phyloP scores from a whole-genome alignment of 1,140 invertebrate species.

The Amphibalanus amphitrite region DNA sequence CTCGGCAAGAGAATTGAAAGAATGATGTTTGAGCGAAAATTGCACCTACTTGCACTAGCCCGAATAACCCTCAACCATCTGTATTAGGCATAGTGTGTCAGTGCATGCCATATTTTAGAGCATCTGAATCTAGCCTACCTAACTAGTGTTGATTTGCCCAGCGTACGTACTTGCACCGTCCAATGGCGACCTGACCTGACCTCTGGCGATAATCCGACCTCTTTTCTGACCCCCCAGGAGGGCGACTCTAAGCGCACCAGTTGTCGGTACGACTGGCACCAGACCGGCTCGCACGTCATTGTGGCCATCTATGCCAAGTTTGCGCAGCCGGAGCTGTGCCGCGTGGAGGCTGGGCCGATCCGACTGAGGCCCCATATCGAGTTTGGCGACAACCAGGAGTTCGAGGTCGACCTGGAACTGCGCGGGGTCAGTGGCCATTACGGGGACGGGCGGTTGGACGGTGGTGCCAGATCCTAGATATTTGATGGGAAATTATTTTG shows the following conservation, averaged over 20 bases:
- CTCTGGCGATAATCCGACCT: too few species aligned
- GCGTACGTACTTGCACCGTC: too few species aligned
- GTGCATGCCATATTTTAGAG: too few species aligned
- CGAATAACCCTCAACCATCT: too few species aligned
- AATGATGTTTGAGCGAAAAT: too few species aligned
- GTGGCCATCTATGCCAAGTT: constrained; percentile 81
- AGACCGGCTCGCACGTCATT: constrained; percentile 61
- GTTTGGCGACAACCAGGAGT: constrained; percentile 58
- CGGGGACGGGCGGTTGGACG: neutral
- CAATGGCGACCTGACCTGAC: too few species aligned
- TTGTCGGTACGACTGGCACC: constrained; percentile 86
- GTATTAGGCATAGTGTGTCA: too few species aligned
- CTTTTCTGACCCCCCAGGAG: neutral
- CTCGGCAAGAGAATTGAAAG: too few species aligned
- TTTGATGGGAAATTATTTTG: constrained; percentile 2
- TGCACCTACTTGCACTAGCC: too few species aligned
- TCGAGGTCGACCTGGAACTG: constrained; percentile 63
- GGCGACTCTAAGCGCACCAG: constrained; percentile 18
- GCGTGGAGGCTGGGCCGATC: constrained; percentile 67
- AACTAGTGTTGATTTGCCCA: too few species aligned
- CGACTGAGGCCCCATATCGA: constrained; percentile 53
- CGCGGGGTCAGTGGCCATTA: constrained; percentile 46
- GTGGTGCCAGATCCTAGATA: neutral
- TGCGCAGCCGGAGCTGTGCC: constrained; percentile 55
- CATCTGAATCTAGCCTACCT: too few species aligned